Evolutionary conservation across 2,797 vertebrate species (phyloP), one percentile per base, ranked within the genome.

Genomic region (Saxicola maurus): DNA sequence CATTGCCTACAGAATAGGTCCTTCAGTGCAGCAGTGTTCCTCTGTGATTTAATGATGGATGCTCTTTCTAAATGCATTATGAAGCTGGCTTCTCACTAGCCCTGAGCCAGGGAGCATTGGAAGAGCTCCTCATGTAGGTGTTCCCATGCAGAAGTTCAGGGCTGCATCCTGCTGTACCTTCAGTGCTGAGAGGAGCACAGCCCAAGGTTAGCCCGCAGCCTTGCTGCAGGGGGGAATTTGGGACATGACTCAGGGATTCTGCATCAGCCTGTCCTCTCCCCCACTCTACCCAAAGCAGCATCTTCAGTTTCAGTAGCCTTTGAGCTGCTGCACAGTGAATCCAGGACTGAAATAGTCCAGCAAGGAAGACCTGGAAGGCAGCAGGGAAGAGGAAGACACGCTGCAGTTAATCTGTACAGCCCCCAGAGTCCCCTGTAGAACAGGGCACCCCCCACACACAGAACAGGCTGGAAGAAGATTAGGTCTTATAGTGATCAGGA

Each of bases 191-290:
- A 81, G 78, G 24, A 89, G 53, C 1, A 0, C 46, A 87, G 73
- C 76, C 53, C 73, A 93, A 93, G 76, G 76, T 85, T 68, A 75
- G 40, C 64, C 75, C 52, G 77, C 56, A 86, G 64, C 75, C 75
- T 68, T 60, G 55, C 87, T 91, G 82, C 85, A 93, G 85, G 72
- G 49, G 89, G 87, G 76, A 91, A 82, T 81, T 23, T 68, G 85
- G 76, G 84, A 82, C 89, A 62, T 85, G 87, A 94, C 80, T 94
- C 89, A 87, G 89, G 75, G 43, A 83, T 87, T 85, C 57, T 93
- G 87, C 68, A 82, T 56, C 59, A 91, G 65, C 25, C 3, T 1
- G 18, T 71, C 42, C 45, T 71, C 61, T 76, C 75, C 40, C 42
- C 12, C 0, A 1, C 49, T 84, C 86, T 52, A 49, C 71, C 78